Evolutionary conservation across 2,113 vertebrate species (phyloP), one percentile per base, ranked within the genome.

Genomic region (Oreochromis aureus): DNA sequence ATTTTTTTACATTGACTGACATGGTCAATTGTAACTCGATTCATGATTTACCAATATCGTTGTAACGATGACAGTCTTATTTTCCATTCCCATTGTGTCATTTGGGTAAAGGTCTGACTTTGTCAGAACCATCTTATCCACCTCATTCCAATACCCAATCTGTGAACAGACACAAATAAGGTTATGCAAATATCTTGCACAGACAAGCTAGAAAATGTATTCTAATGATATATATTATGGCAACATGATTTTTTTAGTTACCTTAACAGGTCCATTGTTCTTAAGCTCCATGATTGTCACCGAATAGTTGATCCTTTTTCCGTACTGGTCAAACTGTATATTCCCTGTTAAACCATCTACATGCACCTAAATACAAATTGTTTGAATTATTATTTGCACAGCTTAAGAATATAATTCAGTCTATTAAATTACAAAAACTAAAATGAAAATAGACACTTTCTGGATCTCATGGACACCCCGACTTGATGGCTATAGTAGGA

Each of bases 121-220:
- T 88, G 98, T 99, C 82, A 98, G 97, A 55, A 98, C 98, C 98
- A 99, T 99, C 97, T 98, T 99, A 94, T 99, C 98, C 88, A 98
- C 95, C 95, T 99, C 98, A 91, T 98, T 99, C 98, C 98, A 99
- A 84, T 98, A 99, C 66, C 98, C 98, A 90, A 99, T 99, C 98
- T 99, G 94, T 86, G 91, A 94, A 93, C 3, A 87, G 6, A 84
- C 27, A 81, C n/a, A 84, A 3, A 61, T 1, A 18, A 63, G 6
- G 10, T 83, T n/a, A 85, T 54, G 15, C 18, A 85, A 27, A 22
- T 36, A 66, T 15, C 10, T 58, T 39, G 5, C 16, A 71, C 30
- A 85, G 7, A 22, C 76, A 79, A 16, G 34, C 54, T 27, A 24
- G 5, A 83, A 39, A 12, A n/a, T 61, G 5, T 71, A 22, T 71